phyloP scores from a whole-genome alignment of 2,113 vertebrate species.

The Conger conger region DNA sequence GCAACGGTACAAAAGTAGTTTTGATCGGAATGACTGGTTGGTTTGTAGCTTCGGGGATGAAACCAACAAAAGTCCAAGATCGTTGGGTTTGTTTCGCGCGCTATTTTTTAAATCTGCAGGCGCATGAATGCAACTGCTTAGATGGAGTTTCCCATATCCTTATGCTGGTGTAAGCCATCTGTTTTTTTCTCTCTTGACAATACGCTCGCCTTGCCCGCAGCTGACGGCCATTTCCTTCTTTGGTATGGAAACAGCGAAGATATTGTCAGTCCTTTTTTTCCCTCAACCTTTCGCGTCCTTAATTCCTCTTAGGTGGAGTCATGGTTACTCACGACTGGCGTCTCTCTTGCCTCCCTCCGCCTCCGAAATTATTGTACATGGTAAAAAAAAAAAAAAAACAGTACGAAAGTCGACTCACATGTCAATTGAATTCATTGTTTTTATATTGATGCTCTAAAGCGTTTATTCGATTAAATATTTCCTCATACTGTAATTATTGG shows the following conservation, averaged over 20 bases:
- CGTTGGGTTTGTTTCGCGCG: neutral
- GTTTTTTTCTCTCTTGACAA: neutral
- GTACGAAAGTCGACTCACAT: neutral
- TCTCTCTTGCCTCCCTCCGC: neutral
- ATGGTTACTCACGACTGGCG: neutral
- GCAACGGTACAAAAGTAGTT: too few species aligned
- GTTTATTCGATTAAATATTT: conserved; percentile 31
- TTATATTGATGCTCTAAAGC: conserved; percentile 31
- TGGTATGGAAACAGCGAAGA: conserved; percentile 4
- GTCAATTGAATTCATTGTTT: conserved; percentile 18
- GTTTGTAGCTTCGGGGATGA: too few species aligned
- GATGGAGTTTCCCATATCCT: neutral
- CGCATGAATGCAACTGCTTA: neutral
- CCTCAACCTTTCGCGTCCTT: neutral
- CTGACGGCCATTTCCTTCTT: neutral
- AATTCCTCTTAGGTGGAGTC: neutral
- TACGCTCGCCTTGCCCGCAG: neutral
- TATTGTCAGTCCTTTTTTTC: neutral
- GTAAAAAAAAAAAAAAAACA: neutral
- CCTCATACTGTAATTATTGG: conserved; percentile 16
- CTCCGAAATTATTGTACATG: neutral
- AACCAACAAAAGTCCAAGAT: neutral
- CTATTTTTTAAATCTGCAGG: too few species aligned
- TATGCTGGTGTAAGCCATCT: neutral
- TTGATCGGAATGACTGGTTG: too few species aligned